Evolutionary conservation across 2,797 vertebrate genomes (phyloP), one percentile per base, ranked within the genome.

Genomic region (Gorsachius magnificus): DNA sequence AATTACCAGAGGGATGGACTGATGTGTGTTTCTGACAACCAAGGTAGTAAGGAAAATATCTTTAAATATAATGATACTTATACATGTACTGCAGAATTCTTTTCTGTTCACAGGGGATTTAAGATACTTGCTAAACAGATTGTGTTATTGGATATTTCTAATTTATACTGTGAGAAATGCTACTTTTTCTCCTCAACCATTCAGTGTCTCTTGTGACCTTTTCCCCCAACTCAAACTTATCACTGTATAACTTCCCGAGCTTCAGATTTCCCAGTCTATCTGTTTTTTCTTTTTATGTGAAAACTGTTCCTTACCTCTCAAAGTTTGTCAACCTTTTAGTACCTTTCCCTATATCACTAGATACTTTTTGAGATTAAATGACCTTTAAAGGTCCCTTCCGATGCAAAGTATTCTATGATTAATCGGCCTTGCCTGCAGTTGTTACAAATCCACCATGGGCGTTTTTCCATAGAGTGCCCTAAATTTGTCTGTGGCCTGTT

Each of bases 1-100:
- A 99, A 99, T 96, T 99, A 99, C 97, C 99, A 99, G 97, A 98
- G 99, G 11, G 99, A 99, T 3, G 99, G 99, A 13, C 99, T 99
- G 2, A 99, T 99, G 99, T 99, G 99, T 63, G 85, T 99, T 87
- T 85, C 82, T 28, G 98, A 99, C 96, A 99, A 99, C 96, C 99
- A 99, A 97, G 99, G 99, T 99, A 97, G 74, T 70, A 53, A 83
- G 9, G 35, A 48, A 71, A 75, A n/a, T 28, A 25, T 3, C 29
- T 70, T 78, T 38, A 51, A 43, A 0, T 26, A 3, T 9, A 13
- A 22, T 56, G 16, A 16, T 13, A 3, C 28, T 63, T 46, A 8
- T 0, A 3, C 22, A 8, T 6, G 5, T n/a, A 18, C 16, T 68
- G 31, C 14, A 46, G 35, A 61, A 25, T 41, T 80, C 29, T n/a